These are phyloP conservation scores for Beris chalybata DNA, from an alignment of 2,888 invertebrate species.

Conservation along the genomic window DNA sequence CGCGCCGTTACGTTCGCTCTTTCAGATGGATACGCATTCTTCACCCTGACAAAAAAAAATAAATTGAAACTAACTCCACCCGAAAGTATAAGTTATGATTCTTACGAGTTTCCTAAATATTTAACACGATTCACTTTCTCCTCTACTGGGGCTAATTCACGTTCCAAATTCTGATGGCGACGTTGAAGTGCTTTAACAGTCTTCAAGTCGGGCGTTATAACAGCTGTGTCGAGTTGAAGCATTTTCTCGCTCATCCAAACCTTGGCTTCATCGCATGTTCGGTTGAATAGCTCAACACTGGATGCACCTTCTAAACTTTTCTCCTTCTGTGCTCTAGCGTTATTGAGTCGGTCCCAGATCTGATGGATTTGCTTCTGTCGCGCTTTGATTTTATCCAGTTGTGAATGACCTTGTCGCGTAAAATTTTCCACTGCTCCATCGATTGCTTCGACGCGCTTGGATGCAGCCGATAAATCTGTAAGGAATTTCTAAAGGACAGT, in stretches of 20 bases:
- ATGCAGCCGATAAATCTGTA: constrained; percentile 92
- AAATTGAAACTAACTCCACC: background rate
- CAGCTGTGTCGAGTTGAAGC: constrained; percentile 78
- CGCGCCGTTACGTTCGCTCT: constrained; percentile 79
- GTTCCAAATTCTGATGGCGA: constrained; percentile 87
- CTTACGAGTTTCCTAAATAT: constrained; percentile 80
- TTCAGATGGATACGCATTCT: constrained; percentile 90
- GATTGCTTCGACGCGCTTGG: constrained; percentile 86
- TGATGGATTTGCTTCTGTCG: constrained; percentile 83
- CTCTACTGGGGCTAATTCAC: constrained; percentile 91
- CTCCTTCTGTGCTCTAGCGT: constrained; percentile 86
- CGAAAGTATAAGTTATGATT: constrained; percentile 43
- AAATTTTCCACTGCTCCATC: constrained; percentile 86
- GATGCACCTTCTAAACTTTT: constrained; percentile 89
- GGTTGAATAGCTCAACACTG: constrained; percentile 92
- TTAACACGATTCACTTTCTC: constrained; percentile 91
- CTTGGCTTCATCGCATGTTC: constrained; percentile 93
- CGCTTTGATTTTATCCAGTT: constrained; percentile 75
- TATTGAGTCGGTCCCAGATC: constrained; percentile 85
- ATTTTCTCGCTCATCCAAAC: constrained; percentile 99
- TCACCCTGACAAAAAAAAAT: constrained; percentile 66
- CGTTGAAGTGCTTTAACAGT: constrained; percentile 91
- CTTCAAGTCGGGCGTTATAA: constrained; percentile 81
- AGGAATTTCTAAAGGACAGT: constrained; percentile 74
- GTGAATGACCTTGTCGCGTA: constrained; percentile 81